These are phyloP conservation scores for Dascyllus trimaculatus DNA, from an alignment of 2,113 vertebrate species.

Conservation along the genomic window DNA sequence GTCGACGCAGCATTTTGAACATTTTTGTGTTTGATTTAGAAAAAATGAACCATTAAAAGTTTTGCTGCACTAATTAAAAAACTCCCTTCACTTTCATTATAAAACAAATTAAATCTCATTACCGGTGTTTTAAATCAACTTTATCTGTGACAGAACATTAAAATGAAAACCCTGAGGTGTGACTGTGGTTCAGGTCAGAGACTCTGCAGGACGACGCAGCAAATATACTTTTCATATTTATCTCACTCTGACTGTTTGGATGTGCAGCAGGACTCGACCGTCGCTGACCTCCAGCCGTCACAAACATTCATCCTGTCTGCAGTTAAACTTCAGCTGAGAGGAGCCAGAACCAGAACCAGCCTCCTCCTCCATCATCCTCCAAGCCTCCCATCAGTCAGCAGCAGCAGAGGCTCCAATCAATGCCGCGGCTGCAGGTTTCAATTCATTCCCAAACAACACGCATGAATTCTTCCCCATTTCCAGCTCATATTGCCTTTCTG, in stretches of 20 bases:
- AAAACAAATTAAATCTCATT: too few relatives aligned
- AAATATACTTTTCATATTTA: slow-evolving; percentile 13
- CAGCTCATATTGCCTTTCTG: slow-evolving; percentile 73
- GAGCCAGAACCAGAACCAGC: slow-evolving; percentile 52
- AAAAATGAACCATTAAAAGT: too few relatives aligned
- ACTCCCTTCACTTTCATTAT: too few relatives aligned
- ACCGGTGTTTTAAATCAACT: too few relatives aligned
- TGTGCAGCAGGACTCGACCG: slow-evolving; percentile 10
- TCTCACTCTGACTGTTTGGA: slow-evolving; percentile 11
- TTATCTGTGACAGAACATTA: too few relatives aligned
- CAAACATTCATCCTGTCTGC: slow-evolving; percentile 15
- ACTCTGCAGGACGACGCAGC: background rate
- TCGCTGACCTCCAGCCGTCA: slow-evolving; percentile 30
- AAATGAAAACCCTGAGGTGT: too few relatives aligned
- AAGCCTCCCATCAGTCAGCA: slow-evolving; percentile 17
- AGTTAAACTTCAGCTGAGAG: slow-evolving; percentile 36
- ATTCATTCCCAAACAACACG: slow-evolving; percentile 73
- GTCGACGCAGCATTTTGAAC: too few relatives aligned
- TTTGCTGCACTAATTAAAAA: too few relatives aligned
- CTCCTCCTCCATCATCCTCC: slow-evolving; percentile 41
- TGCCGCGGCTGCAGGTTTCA: slow-evolving; percentile 64
- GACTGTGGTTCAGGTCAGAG: too few relatives aligned
- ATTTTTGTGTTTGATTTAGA: too few relatives aligned
- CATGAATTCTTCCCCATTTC: slow-evolving; percentile 79
- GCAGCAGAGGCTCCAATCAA: slow-evolving; percentile 30